Evolutionary conservation across 2,888 invertebrate species (phyloP), one percentile per base, ranked within the genome.

Genomic region (Zelleria hepariella): DNA sequence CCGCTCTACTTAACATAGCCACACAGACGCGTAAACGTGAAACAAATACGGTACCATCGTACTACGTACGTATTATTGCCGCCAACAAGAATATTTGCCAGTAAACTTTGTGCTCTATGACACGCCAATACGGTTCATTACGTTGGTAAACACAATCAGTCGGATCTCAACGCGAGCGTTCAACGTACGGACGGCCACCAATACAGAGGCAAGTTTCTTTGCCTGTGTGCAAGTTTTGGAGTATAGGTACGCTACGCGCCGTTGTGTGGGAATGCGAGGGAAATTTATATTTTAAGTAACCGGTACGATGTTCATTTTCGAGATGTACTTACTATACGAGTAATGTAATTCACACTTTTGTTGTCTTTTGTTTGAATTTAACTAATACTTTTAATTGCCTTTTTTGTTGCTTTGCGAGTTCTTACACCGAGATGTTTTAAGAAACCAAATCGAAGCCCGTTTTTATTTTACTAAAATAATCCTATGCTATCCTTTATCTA

Each of bases 1-100:
- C 57, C 86, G 88, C 88, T 87, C 88, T 86, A 87, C 88, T 88
- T 88, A 87, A 87, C 88, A 85, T 85, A 84, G 77, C 75, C 84
- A 86, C 86, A 87, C 86, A 86, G 78, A 79, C 80, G 81, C 82
- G 82, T 86, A 84, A 86, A 86, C 86, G 83, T 85, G 86, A 85
- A 87, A 88, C 87, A 88, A 60, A 88, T 88, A 88, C 87, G 86
- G 86, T 86, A 86, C 80, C 84, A 80, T 74, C 76, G 78, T 72
- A 80, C 86, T 80, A 80, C 74, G 32, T 42, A 42, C 74, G 76
- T 82, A 78, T 70, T 68, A 68, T 68, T 77, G 74, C 77, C 73
- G 69, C 65, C 68, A 62, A 64, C 62, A 61, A 62, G 20, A 51
- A 20, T 8, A 54, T 20, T 26, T 23, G 23, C 18, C 52, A 25